Conservation (phyloP, 2,797 vertebrate genomes). For the Echiichthys vipera region DNA sequence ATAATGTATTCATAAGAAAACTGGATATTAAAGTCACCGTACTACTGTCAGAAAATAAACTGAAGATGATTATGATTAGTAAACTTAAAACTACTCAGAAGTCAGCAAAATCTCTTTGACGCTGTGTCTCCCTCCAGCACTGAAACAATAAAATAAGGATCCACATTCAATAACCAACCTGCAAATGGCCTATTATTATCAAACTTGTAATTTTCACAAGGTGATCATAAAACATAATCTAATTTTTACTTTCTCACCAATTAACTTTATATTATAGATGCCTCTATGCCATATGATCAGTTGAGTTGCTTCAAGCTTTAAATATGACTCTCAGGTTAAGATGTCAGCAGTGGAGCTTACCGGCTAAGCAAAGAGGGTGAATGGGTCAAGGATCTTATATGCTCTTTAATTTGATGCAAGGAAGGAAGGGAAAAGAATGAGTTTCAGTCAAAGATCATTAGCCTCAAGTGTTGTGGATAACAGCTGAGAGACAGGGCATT, state of each 20-base stretch:
- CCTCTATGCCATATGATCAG: conserved; percentile 70
- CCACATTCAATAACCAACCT: conserved; percentile 81
- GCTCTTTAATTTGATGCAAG: conserved; percentile 51
- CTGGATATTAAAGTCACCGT: too few relatives aligned
- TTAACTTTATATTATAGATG: conserved; percentile 80
- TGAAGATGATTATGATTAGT: conserved; percentile 37
- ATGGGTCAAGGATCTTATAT: conserved; percentile 20
- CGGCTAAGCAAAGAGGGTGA: conserved; percentile 26
- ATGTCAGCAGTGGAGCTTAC: conserved; percentile 48
- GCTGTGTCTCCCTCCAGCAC: conserved; percentile 73
- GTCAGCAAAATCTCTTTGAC: conserved; percentile 36
- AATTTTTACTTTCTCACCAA: conserved; percentile 80
- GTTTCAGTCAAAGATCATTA: conserved; percentile 38
- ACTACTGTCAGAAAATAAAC: too few relatives aligned
- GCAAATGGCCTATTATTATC: conserved; percentile 80
- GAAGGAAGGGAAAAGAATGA: conserved; percentile 40
- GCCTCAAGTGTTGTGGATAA: conserved; percentile 24
- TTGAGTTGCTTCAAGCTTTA: conserved; percentile 69
- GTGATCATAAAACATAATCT: conserved; percentile 78
- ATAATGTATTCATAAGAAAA: background rate
- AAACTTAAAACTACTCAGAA: conserved; percentile 33
- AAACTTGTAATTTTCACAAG: conserved; percentile 83
- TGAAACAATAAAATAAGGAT: conserved; percentile 79
- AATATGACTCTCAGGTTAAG: conserved; percentile 61
- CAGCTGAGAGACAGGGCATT: conserved; percentile 17